Percentiles rank a stretch among this genome's conserved stretches.
phyloP scores from a whole-genome alignment of 1,140 invertebrate species.

The Phortica variegata region DNA sequence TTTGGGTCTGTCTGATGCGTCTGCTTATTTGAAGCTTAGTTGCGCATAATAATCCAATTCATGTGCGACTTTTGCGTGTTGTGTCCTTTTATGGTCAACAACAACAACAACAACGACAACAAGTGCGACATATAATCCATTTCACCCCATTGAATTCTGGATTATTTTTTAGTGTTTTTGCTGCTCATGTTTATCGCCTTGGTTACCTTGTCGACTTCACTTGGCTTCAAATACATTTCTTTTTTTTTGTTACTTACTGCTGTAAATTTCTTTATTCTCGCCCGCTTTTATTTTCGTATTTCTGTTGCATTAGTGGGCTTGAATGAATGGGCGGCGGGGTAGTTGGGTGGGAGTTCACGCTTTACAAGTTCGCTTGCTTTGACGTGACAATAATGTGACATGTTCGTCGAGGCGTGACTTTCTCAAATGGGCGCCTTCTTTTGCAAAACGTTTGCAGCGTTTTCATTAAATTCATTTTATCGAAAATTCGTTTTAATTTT shows the following conservation, averaged over 20 bases:
- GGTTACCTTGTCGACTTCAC: constrained; percentile 35
- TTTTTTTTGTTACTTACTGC: constrained; percentile 3
- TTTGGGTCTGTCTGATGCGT: too few relatives aligned
- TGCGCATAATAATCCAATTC: constrained; percentile 53
- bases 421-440: neutral
- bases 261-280: constrained; percentile 6
- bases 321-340: constrained; percentile 3
- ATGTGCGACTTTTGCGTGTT: constrained; percentile 12
- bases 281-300: constrained; percentile 17
- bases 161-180: constrained; percentile 45
- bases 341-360: neutral
- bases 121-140: constrained; percentile 31
- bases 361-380: constrained; percentile 10
- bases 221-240: neutral
- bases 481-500: too few relatives aligned
- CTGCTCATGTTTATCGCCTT: constrained; percentile 38
- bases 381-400: constrained; percentile 22
- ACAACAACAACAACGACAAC: too few relatives aligned
- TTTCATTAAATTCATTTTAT: too few relatives aligned
- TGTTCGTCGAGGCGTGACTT: constrained; percentile 23
- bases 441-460: too few relatives aligned
- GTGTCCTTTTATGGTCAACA: too few relatives aligned
- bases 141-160: constrained; percentile 52
- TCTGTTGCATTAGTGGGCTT: constrained; percentile 10
- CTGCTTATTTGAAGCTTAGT: constrained; percentile 28